These are phyloP conservation scores for Podocnemis expansa DNA, from an alignment of 2,113 vertebrate species.

Conservation along the genomic window DNA sequence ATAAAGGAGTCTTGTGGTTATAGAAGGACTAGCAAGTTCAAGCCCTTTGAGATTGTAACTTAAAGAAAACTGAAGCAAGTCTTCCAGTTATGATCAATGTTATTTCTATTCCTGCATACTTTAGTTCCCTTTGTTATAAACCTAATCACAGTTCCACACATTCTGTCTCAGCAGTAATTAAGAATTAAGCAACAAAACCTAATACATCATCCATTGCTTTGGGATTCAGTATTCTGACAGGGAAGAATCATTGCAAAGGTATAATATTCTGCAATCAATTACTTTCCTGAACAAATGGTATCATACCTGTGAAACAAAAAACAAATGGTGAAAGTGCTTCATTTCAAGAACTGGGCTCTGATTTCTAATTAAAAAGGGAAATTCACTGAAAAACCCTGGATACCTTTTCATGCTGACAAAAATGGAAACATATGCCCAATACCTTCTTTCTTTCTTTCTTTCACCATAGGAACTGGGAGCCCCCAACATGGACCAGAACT, in stretches of 20 bases:
- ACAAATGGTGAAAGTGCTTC: background rate
- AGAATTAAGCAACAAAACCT: slow-evolving; percentile 38
- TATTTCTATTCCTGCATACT: background rate
- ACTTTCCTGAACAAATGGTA: background rate
- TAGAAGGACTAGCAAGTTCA: background rate
- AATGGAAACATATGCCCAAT: background rate
- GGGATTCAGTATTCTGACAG: background rate
- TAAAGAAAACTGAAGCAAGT: background rate
- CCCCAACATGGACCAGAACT: slow-evolving; percentile 20
- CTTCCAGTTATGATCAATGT: background rate
- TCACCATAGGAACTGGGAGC: background rate
- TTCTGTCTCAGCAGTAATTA: slow-evolving; percentile 14
- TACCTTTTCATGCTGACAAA: slow-evolving; percentile 16
- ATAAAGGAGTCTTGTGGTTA: background rate
- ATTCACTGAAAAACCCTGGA: background rate
- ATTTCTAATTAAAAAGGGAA: background rate
- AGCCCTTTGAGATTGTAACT: background rate
- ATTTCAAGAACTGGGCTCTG: background rate
- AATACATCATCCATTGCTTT: background rate
- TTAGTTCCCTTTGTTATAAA: slow-evolving; percentile 5
- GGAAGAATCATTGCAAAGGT: background rate
- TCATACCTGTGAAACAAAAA: background rate
- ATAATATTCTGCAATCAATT: background rate
- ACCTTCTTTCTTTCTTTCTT: background rate
- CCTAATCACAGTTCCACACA: background rate